Evolutionary conservation across 2,888 invertebrate genomes (phyloP), one percentile per base, ranked within the genome.

Genomic region (Stratiomys singularior): DNA sequence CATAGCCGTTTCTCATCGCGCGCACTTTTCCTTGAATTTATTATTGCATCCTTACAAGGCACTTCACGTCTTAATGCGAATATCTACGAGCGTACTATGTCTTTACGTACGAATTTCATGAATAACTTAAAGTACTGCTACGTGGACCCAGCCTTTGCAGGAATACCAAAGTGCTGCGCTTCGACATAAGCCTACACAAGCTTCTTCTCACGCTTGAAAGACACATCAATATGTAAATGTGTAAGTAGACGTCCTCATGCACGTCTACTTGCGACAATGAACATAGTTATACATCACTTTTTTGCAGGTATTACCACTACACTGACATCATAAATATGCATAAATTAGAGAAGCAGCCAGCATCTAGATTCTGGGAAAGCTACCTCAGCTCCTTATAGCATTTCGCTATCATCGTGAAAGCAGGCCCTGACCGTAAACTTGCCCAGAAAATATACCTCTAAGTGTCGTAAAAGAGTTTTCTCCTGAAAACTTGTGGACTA

Each of bases 241-340:
- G 52, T 52, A 52, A n/a, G 15, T 52, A 37, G 5, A n/a, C 4
- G 52, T n/a, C 3, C n/a, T 52, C 52, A 52, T 52, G 52, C 52
- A 52, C 52, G 52, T 52, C 18, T 52, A 52, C 52, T 52, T 52
- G 52, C 18, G 7, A 52, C 52, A 52, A 52, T 52, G 52, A 64
- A 64, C 64, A 13, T 18, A 28, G 64, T 64, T 64, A 30, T 64
- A 64, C 64, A 28, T 64, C 64, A 64, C 64, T 28, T 64, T 28
- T 15, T 37, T 64, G 28, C 28, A 64, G 28, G 64, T 64, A n/a
- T 28, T 5, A 9, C 37, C 37, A 37, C 64, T n/a, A 28, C 28
- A 11, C 13, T 28, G 18, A 3, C 28, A 28, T 28, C 64, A 64
- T 64, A 64, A 64, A 64, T 64, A 64, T 64, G 64, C 64, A 64